Evolutionary conservation across 2,113 vertebrate species (phyloP).

Genomic region (Tychaedon coryphoeus): DNA sequence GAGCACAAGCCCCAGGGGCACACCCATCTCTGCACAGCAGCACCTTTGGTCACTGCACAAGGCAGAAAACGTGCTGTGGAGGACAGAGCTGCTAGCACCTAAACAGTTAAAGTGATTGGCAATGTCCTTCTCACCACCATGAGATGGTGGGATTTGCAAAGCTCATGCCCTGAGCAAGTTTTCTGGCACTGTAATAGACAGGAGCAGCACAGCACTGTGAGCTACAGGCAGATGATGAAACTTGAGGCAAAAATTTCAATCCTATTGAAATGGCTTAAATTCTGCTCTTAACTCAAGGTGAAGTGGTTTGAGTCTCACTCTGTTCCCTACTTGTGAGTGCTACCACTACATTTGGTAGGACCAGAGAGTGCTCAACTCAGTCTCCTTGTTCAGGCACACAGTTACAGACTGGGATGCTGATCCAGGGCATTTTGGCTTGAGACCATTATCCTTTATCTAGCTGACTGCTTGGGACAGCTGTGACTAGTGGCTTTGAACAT

Average conservation of each 20-base stretch:
- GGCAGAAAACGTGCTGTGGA: background rate
- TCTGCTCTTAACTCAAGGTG: background rate
- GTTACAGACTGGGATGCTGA: background rate
- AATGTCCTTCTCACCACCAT: background rate
- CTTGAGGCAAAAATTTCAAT: background rate
- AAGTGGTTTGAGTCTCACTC: background rate
- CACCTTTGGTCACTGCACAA: background rate
- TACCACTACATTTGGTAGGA: background rate
- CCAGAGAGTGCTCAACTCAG: background rate
- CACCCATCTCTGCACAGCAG: background rate
- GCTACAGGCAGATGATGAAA: background rate
- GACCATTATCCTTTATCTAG: background rate
- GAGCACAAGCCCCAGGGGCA: background rate
- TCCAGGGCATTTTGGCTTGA: background rate
- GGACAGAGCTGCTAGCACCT: background rate
- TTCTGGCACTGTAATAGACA: background rate
- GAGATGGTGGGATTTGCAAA: background rate
- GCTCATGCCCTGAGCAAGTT: background rate
- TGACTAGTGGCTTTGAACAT: conserved; percentile 9
- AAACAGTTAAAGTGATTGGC: background rate
- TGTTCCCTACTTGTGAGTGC: background rate
- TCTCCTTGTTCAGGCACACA: background rate
- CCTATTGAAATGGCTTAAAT: background rate
- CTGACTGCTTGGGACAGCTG: conserved; percentile 18
- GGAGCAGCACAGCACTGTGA: background rate